Evolutionary conservation across 2,797 vertebrate species (phyloP).

Genomic region (Onychomys leucogaster): DNA sequence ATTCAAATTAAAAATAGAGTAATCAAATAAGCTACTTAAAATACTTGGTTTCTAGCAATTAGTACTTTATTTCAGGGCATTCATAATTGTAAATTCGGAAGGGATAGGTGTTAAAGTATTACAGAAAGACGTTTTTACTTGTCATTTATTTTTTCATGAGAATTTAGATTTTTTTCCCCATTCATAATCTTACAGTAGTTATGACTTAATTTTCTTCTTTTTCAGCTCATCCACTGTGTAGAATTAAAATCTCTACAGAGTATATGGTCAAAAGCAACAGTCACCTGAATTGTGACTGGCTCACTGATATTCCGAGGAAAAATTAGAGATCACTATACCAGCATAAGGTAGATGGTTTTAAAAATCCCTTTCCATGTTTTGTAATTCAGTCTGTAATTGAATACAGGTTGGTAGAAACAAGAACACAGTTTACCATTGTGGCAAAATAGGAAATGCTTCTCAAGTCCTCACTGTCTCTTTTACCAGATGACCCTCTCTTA

Average conservation of each 20-base stretch:
- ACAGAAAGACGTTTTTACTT: slow-evolving; percentile 14
- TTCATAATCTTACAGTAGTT: slow-evolving; percentile 53
- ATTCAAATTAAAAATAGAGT: slow-evolving; percentile 26
- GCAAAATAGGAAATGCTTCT: not conserved
- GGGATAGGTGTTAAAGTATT: not conserved
- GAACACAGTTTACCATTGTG: not conserved
- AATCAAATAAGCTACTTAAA: not conserved
- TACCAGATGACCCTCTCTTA: not conserved
- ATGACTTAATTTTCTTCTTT: slow-evolving; percentile 32
- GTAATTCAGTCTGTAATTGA: not conserved
- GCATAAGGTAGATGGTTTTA: slow-evolving; percentile 73
- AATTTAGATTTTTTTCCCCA: slow-evolving; percentile 15
- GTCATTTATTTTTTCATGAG: not conserved
- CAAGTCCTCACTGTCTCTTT: not conserved
- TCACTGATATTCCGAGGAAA: slow-evolving; percentile 51
- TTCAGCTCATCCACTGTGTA: not conserved
- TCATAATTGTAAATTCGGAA: slow-evolving; percentile 30
- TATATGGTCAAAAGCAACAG: not conserved
- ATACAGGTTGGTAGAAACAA: slow-evolving; percentile 5
- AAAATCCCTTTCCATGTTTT: slow-evolving; percentile 16
- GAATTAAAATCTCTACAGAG: slow-evolving; percentile 57
- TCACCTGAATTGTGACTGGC: slow-evolving; percentile 55
- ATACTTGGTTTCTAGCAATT: not conserved
- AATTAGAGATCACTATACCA: slow-evolving; percentile 61
- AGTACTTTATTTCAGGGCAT: slow-evolving; percentile 30